Evolutionary conservation across 2,888 invertebrate species (phyloP), one percentile per base, ranked within the genome.

Genomic region (Tyria jacobaeae): DNA sequence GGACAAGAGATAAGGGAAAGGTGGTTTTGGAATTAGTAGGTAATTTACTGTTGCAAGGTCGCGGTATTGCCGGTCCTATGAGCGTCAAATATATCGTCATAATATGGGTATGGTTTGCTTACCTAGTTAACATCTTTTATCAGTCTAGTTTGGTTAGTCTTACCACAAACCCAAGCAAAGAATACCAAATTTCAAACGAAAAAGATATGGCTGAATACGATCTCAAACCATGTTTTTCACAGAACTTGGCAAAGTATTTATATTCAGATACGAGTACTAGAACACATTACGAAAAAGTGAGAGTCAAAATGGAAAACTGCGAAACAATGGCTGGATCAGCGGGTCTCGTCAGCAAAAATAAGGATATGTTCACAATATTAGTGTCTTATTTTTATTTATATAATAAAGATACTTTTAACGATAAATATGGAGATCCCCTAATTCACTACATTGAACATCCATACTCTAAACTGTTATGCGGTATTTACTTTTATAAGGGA

Each of bases 31-130:
- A 73, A 21, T 73, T 88, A 68, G 73, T 80, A 15, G 81, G 82
- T 15, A 79, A 72, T 44, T 61, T 89, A 1, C 68, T 88, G 17
- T 63, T 73, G 27, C 84, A 83, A 35, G 70, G 82, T 17, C 73
- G 68, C 37, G 65, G 51, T 10, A 69, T 83, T 14, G 64, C 61
- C 3, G 70, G 74, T 2, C 69, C 69, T 5, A 65, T 60, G 48
- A 70, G 64, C 7, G 51, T 75, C 0, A 81, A 76, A 60, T 77
- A 58, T 3, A 61, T 83, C 3, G 67, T 82, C 9, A 71, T 85
- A 10, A 61, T 74, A 6, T 88, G 88, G 88, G 60, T 86, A 3
- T 74, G 79, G 75, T 87, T 85, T 37, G 79, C 83, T 3, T 86
- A 79, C 60, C 62, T 89, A 0, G 74, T 88, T 2, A 84, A 81